These are phyloP conservation scores for Nebria ingens DNA, from an alignment of 1,140 invertebrate genomes.

Conservation along the genomic window DNA sequence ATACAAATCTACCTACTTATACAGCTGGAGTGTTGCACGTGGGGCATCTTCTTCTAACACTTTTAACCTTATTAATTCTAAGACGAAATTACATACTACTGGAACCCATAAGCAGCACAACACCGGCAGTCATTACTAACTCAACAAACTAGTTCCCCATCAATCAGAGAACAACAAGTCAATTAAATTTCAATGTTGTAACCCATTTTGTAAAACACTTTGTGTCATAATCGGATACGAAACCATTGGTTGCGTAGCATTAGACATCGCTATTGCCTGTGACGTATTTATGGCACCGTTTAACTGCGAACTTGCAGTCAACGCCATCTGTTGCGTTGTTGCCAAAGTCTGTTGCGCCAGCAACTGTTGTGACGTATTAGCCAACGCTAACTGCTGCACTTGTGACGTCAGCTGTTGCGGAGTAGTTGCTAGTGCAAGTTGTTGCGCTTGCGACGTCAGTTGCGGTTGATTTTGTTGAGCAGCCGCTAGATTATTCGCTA, in stretches of 20 bases:
- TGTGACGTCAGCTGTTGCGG: constrained; percentile 29
- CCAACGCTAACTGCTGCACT: constrained; percentile 27
- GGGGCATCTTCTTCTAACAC: no score
- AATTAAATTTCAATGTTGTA: no score
- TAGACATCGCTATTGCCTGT: constrained; percentile 42
- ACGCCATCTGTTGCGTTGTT: constrained; percentile 29
- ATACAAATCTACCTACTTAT: no score
- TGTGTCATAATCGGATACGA: constrained; percentile 65
- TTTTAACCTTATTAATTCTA: no score
- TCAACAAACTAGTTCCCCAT: no score
- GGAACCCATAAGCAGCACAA: no score
- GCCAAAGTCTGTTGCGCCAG: constrained; percentile 30
- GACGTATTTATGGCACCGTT: constrained; percentile 32
- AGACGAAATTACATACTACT: no score
- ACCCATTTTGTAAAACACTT: constrained; percentile 19
- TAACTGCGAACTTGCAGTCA: constrained; percentile 29
- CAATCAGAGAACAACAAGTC: no score
- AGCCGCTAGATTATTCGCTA: constrained; percentile 26
- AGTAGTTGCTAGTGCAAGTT: constrained; percentile 26
- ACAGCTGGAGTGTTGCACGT: no score
- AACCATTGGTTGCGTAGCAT: constrained; percentile 47
- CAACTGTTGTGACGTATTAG: constrained; percentile 27
- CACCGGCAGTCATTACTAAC: no score
- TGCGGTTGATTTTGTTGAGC: constrained; percentile 27
- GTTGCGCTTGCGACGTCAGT: constrained; percentile 29